Evolutionary conservation across 2,888 invertebrate genomes (phyloP), one percentile per base, ranked within the genome.

Genomic region (Himalopsyche japonica): DNA sequence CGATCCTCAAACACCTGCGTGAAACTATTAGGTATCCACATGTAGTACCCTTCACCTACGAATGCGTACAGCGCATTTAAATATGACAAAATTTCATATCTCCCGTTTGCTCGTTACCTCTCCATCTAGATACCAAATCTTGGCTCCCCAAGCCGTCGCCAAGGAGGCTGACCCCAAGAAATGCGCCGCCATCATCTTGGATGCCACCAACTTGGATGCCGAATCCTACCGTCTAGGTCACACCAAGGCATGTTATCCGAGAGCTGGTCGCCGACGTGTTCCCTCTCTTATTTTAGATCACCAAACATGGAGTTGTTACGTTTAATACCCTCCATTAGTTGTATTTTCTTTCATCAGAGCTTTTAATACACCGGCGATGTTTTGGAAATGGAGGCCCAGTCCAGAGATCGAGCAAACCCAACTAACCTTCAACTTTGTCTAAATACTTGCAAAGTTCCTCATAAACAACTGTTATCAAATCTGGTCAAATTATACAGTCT

Each of bases 161-260:
- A 95, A 95, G 92, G 93, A 94, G 89, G 89, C 93, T 87, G 96
- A 97, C 91, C 95, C 95, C 90, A 96, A 96, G 94, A 96, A 98
- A 92, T 94, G 95, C 90, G 97, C 97, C 87, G 94, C 94, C 90
- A 92, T 95, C 89, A 95, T 98, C 92, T 94, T 98, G 93, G 96
- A 96, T 84, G 93, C 94, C 87, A 95, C 96, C 88, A 95, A 95
- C 90, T 95, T 99, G 92, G 97, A 96, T 91, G 92, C 95, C 88
- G 98, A 98, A 92, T 95, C 97, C 90, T 99, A 96, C 94, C 97
- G 98, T 94, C 95, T 98, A 92, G 99, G 99, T 94, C 97, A 97
- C 93, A 99, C 98, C 93, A 99, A 99, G 97, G 98, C 98, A 96
- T 95, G 97, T 95, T 89, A 88, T 87, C 87, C 85, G 85, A 80